phyloP scores from a whole-genome alignment of 2,888 invertebrate species.

The Eugnorisma glareosa region DNA sequence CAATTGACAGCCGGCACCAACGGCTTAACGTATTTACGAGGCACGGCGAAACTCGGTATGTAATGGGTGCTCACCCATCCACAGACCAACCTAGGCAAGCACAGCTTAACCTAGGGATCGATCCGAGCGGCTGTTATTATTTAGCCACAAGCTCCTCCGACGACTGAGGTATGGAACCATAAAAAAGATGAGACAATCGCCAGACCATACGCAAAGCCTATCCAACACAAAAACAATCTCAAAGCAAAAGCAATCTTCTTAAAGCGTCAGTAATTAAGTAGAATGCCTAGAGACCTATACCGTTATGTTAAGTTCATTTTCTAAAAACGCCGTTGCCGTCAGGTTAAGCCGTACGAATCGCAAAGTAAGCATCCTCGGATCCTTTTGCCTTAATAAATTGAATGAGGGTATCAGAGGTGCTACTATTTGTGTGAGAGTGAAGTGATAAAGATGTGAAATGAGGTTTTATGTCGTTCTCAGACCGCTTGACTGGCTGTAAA shows the following conservation, averaged over 20 bases:
- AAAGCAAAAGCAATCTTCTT: constrained; percentile 28
- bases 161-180: no score
- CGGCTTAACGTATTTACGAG: no score
- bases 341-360: constrained; percentile 60
- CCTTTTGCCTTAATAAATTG: constrained; percentile 68
- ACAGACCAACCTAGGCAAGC: no score
- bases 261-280: constrained; percentile 41
- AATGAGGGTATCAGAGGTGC: constrained; percentile 49
- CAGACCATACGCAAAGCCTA: neutral
- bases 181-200: neutral
- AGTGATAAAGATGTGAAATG: constrained; percentile 27
- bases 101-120: no score
- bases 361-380: constrained; percentile 64
- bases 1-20: no score
- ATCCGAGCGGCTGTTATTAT: no score
- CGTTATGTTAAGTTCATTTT: constrained; percentile 67
- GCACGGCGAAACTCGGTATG: no score
- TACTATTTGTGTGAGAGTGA: constrained; percentile 39
- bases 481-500: neutral
- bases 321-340: constrained; percentile 58
- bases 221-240: neutral
- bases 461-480: neutral
- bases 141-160: no score
- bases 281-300: constrained; percentile 45
- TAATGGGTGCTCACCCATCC: no score